phyloP scores from a whole-genome alignment of 2,113 vertebrate species.

The Haemorhous mexicanus region DNA sequence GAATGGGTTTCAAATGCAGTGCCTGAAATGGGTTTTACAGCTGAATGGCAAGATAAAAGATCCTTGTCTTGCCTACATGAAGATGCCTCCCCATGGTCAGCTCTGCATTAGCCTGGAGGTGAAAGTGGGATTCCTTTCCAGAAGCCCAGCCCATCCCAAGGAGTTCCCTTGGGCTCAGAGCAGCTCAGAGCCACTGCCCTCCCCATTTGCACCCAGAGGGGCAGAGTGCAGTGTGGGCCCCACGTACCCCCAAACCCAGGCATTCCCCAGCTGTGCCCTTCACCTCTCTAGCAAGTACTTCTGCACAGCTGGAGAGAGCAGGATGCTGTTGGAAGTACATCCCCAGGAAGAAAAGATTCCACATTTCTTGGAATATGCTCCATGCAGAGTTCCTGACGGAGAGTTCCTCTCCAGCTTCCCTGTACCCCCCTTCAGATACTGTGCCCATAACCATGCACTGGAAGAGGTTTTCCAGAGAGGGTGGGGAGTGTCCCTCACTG shows the following conservation, averaged over 20 bases:
- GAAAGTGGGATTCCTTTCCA: not conserved
- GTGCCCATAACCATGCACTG: not conserved
- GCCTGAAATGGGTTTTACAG: not conserved
- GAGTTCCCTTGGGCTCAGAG: not conserved
- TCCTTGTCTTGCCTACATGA: no score
- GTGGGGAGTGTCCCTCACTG: not conserved
- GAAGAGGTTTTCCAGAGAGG: not conserved
- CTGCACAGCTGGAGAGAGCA: not conserved
- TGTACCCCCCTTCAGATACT: not conserved
- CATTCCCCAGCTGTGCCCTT: not conserved
- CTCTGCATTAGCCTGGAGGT: not conserved
- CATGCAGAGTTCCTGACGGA: not conserved
- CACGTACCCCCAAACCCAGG: rapidly evolving
- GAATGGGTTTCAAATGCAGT: no score
- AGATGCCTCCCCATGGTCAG: not conserved
- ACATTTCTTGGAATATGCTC: not conserved
- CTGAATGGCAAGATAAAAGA: not conserved
- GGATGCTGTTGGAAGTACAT: not conserved
- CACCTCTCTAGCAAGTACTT: not conserved
- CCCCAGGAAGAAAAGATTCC: no score
- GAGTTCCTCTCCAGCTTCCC: not conserved
- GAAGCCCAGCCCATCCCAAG: not conserved
- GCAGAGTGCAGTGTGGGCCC: not conserved
- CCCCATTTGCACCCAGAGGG: not conserved
- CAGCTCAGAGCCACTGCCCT: not conserved